A percentile compares a stretch with the other conserved stretches of the same genome.
Evolutionary conservation across 2,113 vertebrate genomes (phyloP).

Genomic region (Gasterosteus aculeatus): DNA sequence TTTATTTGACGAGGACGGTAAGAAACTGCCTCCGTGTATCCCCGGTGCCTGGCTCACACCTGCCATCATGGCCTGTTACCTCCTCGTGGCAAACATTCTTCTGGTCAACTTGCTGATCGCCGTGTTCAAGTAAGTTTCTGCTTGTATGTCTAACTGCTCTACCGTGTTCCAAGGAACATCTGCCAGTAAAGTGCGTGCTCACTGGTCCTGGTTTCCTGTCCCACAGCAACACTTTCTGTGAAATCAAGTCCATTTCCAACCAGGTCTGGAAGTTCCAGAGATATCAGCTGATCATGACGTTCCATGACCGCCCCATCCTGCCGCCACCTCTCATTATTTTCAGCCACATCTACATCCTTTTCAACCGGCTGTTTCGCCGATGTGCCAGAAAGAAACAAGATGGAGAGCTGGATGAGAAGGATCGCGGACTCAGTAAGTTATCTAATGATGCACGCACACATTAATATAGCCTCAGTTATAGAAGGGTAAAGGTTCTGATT

Average conservation of each 20-base stretch:
- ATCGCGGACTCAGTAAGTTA: constrained; percentile 91
- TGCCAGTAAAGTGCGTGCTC: neutral
- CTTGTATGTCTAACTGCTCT: neutral
- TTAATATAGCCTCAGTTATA: neutral
- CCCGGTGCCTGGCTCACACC: constrained; percentile 98
- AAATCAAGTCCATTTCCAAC: constrained; percentile 98
- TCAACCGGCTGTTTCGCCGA: constrained; percentile 84
- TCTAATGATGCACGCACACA: neutral
- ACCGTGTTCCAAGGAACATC: constrained; percentile 1
- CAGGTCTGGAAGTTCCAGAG: constrained; percentile 99
- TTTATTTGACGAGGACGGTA: constrained; percentile 95
- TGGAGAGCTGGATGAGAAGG: constrained; percentile 91
- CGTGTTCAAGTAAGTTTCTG: constrained; percentile 91
- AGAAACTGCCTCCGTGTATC: constrained; percentile 95
- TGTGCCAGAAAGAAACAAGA: constrained; percentile 85
- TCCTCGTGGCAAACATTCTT: constrained; percentile 97
- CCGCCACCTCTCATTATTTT: constrained; percentile 97
- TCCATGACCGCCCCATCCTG: constrained; percentile 95
- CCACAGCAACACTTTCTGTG: constrained; percentile 96
- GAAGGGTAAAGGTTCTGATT: neutral
- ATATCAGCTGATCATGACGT: constrained; percentile 98
- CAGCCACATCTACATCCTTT: constrained; percentile 92
- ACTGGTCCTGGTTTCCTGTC: constrained; percentile 15
- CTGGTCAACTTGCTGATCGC: constrained; percentile 97
- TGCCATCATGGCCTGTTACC: constrained; percentile 98